Base-by-base conservation (phyloP, 2,888 invertebrate genomes). In the Parasteatoda lunata region DNA sequence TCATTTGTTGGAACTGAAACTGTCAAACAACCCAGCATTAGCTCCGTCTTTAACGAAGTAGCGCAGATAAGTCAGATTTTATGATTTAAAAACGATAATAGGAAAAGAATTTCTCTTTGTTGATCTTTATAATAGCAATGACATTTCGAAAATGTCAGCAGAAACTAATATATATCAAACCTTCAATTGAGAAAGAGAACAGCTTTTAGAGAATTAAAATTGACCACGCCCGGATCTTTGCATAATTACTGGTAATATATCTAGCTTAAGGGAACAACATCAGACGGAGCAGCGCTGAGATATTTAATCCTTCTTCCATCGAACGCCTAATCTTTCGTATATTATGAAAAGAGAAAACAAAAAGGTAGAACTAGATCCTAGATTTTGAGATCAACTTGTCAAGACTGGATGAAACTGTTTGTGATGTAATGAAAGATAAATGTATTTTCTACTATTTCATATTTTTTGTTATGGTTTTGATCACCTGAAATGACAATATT, bases 221-320 rank as follows among this genome's bases (percentile, higher is more conserved):
- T 73, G 75, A 81, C 81, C 81, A 75, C 81, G 47, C 75, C 81
- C 59, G 68, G 54, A 59, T 75, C 81, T 73, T 59, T 81, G 75
- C 75, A 75, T 81, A 81, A 81, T 81, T 81, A 75, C 69, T 15
- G 48, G 45, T 81, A 81, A 81, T 81, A 75, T 69, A 81, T 81
- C 81, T 81, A 69, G 81, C 81, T 81, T 80, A 80, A 45, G 49
- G 49, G 30, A 30, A 30, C 15, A 51, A 79, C 79, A 66, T 15
- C 75, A 59, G 76, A 48, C 48, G 54, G 5, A 4, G 7, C 15
- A 0, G n/a, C n/a, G 9, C 15, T 15, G 5, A 9, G 66, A 45
- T 9, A 68, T 68, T 30, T 68, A 68, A 68, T 68, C 45, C 66
- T 9, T 45, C 45, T 6, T 9, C 7, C 59, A 59, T 59, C 59